Evolutionary conservation across 2,113 vertebrate genomes (phyloP), one percentile per base, ranked within the genome.

Genomic region (Bufo bufo): DNA sequence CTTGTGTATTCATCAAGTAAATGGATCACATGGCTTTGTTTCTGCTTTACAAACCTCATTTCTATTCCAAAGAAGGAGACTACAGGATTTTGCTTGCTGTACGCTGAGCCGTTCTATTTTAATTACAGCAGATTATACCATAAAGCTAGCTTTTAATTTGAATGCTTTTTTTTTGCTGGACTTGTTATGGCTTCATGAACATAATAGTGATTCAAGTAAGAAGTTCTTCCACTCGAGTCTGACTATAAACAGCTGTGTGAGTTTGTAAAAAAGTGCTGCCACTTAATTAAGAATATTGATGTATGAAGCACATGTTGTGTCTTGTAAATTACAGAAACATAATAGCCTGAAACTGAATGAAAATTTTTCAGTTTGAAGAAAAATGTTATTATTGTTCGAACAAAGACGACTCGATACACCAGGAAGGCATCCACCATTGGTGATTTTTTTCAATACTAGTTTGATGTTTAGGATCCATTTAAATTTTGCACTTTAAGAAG

Each of bases 211-310:
- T 74, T 82, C 20, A 72, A 61, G 74, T 82, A 82, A 72, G 85
- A 69, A 43, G 45, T 87, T 87, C 69, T 74, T 72, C 86, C 33
- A 59, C 86, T 87, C 65, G 61, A 78, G 72, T 77, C 59, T 49
- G 82, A 58, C 63, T 72, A 87, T 74, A 72, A 87, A 87, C 78
- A 82, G 86, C 77, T 87, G 85, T 65, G 63, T 72, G 69, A 58
- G 85, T 81, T 87, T 72, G 74, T 82, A 72, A 82, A 82, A 87
- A 82, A 50, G 20, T 82, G 78, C 33, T 78, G 9, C 78, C 49
- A 82, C 74, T 82, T 82, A 58, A 87, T 87, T 72, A 82, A 50
- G 78, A 61, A 87, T 87, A 87, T 81, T 87, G 78, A 87, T 87
- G 78, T 82, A 82, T 81, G 78, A 74, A 74, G 54, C 58, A 74